These are phyloP conservation scores for Clarias macrocephalus DNA, from an alignment of 2,113 vertebrate genomes.

Conservation along the genomic window DNA sequence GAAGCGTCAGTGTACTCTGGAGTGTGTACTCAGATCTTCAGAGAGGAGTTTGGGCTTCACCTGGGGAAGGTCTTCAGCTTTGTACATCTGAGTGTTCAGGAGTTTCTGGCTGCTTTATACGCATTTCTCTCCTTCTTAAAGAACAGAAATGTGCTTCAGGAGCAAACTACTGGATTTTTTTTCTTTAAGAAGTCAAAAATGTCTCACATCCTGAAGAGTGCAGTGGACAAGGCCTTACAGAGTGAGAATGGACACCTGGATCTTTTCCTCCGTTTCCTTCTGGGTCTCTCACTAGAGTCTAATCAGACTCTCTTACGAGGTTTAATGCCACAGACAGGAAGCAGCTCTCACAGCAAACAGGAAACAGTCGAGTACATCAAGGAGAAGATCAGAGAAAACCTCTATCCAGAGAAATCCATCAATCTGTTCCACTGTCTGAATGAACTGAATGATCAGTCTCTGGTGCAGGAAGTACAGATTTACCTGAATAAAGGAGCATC, in stretches of 20 bases:
- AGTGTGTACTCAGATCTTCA: too few relatives aligned
- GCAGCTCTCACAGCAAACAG: not conserved
- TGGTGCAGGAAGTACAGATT: conserved; percentile 29
- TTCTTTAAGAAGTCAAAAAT: not conserved
- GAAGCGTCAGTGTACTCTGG: too few relatives aligned
- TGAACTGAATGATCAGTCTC: conserved; percentile 41
- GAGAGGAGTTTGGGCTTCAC: conserved; percentile 15
- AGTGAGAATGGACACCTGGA: conserved; percentile 37
- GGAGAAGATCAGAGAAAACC: conserved; percentile 22
- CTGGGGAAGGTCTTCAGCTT: conserved; percentile 37
- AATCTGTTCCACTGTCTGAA: conserved; percentile 46
- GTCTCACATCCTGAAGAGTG: conserved; percentile 1
- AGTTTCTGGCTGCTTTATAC: conserved; percentile 39
- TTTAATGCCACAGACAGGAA: not conserved
- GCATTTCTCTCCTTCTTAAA: not conserved
- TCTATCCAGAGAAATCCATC: conserved; percentile 37
- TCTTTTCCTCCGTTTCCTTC: conserved; percentile 28
- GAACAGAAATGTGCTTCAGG: not conserved
- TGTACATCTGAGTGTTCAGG: conserved; percentile 41
- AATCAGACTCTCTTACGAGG: conserved; percentile 26
- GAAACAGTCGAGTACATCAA: conserved; percentile 29
- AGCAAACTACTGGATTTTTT: too few relatives aligned
- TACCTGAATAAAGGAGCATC: not conserved
- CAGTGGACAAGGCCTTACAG: conserved; percentile 39
- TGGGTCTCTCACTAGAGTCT: conserved; percentile 35